These are phyloP conservation scores for Urosaurus nigricauda DNA, from an alignment of 2,797 vertebrate genomes.

Conservation along the genomic window DNA sequence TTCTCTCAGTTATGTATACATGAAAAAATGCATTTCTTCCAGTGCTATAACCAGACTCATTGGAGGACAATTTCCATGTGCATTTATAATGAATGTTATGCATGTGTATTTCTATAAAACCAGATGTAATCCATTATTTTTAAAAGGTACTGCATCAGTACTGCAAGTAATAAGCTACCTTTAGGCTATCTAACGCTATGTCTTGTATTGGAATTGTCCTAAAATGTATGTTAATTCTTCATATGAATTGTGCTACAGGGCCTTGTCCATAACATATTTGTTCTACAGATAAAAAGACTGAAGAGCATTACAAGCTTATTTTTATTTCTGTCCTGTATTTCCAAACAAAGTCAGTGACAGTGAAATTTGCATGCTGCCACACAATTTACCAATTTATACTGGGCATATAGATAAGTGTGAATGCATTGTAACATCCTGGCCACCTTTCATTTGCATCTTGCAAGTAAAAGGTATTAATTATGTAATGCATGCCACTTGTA, in stretches of 20 bases:
- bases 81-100: neutral
- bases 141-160: neutral
- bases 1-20: slow-evolving; percentile 25
- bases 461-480: neutral
- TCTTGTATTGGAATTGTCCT: neutral
- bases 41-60: slow-evolving; percentile 37
- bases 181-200: neutral
- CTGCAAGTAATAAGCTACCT: slow-evolving; percentile 17
- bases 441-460: neutral
- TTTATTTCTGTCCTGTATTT: neutral
- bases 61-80: slow-evolving; percentile 28
- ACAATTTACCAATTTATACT: neutral
- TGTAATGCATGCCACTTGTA: neutral
- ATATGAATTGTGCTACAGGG: neutral
- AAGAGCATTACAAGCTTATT: neutral
- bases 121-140: slow-evolving; percentile 21
- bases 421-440: neutral
- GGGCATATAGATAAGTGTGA: neutral
- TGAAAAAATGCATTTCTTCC: neutral
- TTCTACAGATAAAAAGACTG: neutral
- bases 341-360: neutral
- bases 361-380: neutral
- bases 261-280: neutral
- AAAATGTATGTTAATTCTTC: neutral
- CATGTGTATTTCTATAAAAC: slow-evolving; percentile 12